phyloP scores from a whole-genome alignment of 2,113 vertebrate species.

The Callorhinus ursinus region DNA sequence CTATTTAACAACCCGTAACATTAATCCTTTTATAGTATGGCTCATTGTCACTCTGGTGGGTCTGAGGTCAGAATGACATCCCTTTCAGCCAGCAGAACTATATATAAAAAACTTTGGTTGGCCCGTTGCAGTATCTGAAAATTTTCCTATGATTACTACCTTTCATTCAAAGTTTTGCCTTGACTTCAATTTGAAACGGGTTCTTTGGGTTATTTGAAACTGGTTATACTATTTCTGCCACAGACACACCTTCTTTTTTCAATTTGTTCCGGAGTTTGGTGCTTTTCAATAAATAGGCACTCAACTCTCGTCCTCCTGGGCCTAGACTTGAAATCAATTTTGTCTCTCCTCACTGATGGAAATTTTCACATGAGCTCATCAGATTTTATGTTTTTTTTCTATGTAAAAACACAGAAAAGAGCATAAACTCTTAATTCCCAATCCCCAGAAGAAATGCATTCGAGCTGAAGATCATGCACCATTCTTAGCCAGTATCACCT shows the following conservation, averaged over 20 bases:
- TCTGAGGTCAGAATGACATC: not conserved
- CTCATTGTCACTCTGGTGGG: not conserved
- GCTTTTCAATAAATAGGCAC: not conserved
- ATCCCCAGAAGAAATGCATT: not conserved
- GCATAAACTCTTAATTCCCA: not conserved
- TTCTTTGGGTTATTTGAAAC: not conserved
- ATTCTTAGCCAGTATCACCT: not conserved
- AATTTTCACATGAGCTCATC: not conserved
- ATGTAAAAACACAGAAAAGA: slow-evolving; percentile 25
- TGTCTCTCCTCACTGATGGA: not conserved
- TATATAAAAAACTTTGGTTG: not conserved
- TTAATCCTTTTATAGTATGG: not conserved
- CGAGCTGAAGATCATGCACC: not conserved
- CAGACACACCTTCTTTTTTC: not conserved
- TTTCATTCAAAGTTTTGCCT: slow-evolving; percentile 8
- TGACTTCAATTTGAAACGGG: not conserved
- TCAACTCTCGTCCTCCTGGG: not conserved
- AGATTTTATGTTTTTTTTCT: not conserved
- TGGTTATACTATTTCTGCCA: not conserved
- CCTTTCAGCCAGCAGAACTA: not conserved
- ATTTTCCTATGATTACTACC: not conserved
- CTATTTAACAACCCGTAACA: not conserved
- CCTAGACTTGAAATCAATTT: slow-evolving; percentile 23
- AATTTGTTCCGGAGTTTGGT: not conserved
- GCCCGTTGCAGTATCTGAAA: not conserved